Evolutionary conservation across 2,113 vertebrate species (phyloP).

Genomic region (Nothobranchius furzeri): DNA sequence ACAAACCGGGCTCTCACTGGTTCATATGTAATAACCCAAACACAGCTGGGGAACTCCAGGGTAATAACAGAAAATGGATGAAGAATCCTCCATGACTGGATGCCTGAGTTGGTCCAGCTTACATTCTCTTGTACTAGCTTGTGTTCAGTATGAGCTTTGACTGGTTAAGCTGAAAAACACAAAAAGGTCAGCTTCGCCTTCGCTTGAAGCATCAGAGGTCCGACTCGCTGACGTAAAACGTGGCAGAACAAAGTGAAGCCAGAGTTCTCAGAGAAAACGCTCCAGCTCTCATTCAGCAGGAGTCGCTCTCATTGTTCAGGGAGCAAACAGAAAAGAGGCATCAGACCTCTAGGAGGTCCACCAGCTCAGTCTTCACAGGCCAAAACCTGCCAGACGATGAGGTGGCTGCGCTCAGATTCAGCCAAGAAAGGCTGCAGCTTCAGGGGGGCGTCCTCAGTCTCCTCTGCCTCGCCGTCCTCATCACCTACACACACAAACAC

Average conservation of each 20-base stretch:
- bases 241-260: slow-evolving; percentile 75
- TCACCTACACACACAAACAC: slow-evolving; percentile 80
- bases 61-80: too few relatives aligned
- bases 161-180: too few relatives aligned
- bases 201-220: background rate
- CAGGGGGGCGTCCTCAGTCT: slow-evolving; percentile 83
- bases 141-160: too few relatives aligned
- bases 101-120: background rate
- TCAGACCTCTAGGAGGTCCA: slow-evolving; percentile 57
- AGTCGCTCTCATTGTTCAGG: slow-evolving; percentile 30
- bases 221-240: slow-evolving; percentile 23
- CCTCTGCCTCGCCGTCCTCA: slow-evolving; percentile 88
- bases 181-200: too few relatives aligned
- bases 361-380: slow-evolving; percentile 79
- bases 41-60: too few relatives aligned
- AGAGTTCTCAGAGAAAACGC: slow-evolving; percentile 13
- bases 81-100: too few relatives aligned
- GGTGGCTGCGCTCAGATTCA: slow-evolving; percentile 96
- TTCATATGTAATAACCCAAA: too few relatives aligned
- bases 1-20: too few relatives aligned
- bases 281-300: slow-evolving; percentile 8
- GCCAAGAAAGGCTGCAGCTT: slow-evolving; percentile 90
- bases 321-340: slow-evolving; percentile 13
- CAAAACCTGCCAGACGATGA: slow-evolving; percentile 96
- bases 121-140: slow-evolving; percentile 4